A percentile compares a stretch with the other conserved stretches of the same genome.
These are phyloP conservation scores for Clarias gariepinus DNA, from an alignment of 2,113 vertebrate species.

Conservation along the genomic window DNA sequence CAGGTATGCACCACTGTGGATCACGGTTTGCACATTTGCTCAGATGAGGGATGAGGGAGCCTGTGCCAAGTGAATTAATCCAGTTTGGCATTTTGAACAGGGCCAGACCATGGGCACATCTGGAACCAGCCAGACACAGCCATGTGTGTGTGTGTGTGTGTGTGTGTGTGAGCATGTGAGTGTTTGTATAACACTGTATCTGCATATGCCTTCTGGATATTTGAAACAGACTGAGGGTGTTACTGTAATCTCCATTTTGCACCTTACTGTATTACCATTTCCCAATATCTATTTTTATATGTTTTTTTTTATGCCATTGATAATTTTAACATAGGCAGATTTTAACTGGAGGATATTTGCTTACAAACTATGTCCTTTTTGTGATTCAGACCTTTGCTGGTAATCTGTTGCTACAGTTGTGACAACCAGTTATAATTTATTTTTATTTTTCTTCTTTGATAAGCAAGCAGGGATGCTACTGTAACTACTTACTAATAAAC, in stretches of 20 bases:
- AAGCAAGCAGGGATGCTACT: background rate
- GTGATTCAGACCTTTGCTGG: background rate
- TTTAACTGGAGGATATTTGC: slow-evolving; percentile 24
- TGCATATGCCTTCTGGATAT: slow-evolving; percentile 29
- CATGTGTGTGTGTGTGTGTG: background rate
- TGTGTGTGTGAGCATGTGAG: slow-evolving; percentile 4
- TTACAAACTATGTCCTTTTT: slow-evolving; percentile 9
- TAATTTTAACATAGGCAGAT: background rate
- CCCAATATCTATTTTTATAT: background rate
- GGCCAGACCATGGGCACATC: slow-evolving; percentile 54
- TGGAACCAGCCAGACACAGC: slow-evolving; percentile 39
- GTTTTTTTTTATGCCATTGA: background rate
- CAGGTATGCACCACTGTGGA: slow-evolving; percentile 8
- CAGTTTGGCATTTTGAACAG: slow-evolving; percentile 60
- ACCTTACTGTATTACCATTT: slow-evolving; percentile 26
- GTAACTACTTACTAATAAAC: background rate
- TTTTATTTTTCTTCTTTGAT: background rate
- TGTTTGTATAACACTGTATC: slow-evolving; percentile 34
- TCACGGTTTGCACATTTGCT: slow-evolving; percentile 32
- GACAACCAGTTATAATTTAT: slow-evolving; percentile 22
- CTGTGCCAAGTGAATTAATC: slow-evolving; percentile 65
- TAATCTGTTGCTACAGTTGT: slow-evolving; percentile 66
- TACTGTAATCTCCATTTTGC: slow-evolving; percentile 42
- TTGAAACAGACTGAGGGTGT: slow-evolving; percentile 29
- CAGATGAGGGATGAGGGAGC: slow-evolving; percentile 6